These are phyloP conservation scores for Silvanus unidentatus DNA, from an alignment of 2,888 invertebrate species.

Conservation along the genomic window DNA sequence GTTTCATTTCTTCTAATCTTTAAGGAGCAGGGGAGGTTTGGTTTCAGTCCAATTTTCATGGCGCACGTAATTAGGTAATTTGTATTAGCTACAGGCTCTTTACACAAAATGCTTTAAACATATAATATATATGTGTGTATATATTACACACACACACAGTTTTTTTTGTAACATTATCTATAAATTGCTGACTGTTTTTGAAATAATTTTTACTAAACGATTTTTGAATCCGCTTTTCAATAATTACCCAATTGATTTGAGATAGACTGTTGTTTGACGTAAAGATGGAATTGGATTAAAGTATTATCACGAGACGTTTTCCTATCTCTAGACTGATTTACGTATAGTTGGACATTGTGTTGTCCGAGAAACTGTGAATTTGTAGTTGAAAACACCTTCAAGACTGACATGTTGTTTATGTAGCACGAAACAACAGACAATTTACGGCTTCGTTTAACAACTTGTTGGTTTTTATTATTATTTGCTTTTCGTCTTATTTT, in stretches of 20 bases:
- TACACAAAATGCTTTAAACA: constrained; percentile 33
- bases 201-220: not conserved
- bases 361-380: constrained; percentile 18
- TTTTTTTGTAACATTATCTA: too few species aligned
- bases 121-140: constrained; percentile 36
- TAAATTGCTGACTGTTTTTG: too few species aligned
- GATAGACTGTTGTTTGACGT: constrained; percentile 13
- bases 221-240: not conserved
- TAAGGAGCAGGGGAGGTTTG: too few species aligned
- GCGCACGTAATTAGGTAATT: constrained; percentile 38
- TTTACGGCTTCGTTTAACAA: constrained; percentile 13
- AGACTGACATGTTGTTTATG: constrained; percentile 19
- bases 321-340: constrained; percentile 19
- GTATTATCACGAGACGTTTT: constrained; percentile 3
- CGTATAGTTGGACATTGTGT: constrained; percentile 14
- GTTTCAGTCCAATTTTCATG: too few species aligned
- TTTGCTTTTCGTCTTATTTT: too few species aligned
- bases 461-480: too few species aligned
- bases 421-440: constrained; percentile 16
- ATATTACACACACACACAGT: constrained; percentile 36
- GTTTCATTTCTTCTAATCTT: too few species aligned
- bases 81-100: constrained; percentile 33
- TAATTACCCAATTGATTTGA: not conserved
- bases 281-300: constrained; percentile 3
- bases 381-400: constrained; percentile 20